phyloP scores from a whole-genome alignment of 2,797 vertebrate genomes.

The Coregonus sp. region DNA sequence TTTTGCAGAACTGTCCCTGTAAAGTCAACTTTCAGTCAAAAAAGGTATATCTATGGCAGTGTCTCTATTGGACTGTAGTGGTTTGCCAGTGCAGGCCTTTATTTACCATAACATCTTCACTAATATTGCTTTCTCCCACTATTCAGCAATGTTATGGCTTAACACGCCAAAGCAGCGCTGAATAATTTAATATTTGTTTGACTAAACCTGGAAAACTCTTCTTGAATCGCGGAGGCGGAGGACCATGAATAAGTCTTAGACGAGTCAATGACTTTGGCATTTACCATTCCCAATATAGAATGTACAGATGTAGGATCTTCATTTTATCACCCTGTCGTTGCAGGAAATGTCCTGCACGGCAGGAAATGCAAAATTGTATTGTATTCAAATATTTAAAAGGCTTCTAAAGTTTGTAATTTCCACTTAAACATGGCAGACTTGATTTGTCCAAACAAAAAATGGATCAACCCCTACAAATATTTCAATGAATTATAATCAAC shows the following conservation, averaged over 20 bases:
- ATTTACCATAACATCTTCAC: not conserved
- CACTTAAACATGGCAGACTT: too few species aligned
- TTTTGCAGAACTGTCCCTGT: too few species aligned
- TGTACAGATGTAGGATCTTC: too few species aligned
- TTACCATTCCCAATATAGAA: constrained; percentile 12
- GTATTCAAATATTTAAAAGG: too few species aligned
- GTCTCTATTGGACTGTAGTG: not conserved
- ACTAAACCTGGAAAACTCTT: constrained; percentile 29
- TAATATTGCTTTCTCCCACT: not conserved
- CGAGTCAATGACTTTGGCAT: constrained; percentile 34
- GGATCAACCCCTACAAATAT: too few species aligned
- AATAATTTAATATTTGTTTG: constrained; percentile 46
- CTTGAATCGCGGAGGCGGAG: constrained; percentile 22
- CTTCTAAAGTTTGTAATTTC: too few species aligned
- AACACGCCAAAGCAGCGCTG: constrained; percentile 23
- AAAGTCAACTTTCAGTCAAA: not conserved
- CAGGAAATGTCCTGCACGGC: too few species aligned
- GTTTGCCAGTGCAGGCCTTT: not conserved
- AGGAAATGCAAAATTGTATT: too few species aligned
- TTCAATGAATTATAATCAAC: too few species aligned
- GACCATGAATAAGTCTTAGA: constrained; percentile 47
- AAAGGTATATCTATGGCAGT: too few species aligned
- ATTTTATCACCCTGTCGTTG: too few species aligned
- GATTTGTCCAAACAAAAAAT: too few species aligned
- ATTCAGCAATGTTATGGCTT: constrained; percentile 14